phyloP scores from a whole-genome alignment of 2,113 vertebrate genomes.

The Formicarius rufipectus region DNA sequence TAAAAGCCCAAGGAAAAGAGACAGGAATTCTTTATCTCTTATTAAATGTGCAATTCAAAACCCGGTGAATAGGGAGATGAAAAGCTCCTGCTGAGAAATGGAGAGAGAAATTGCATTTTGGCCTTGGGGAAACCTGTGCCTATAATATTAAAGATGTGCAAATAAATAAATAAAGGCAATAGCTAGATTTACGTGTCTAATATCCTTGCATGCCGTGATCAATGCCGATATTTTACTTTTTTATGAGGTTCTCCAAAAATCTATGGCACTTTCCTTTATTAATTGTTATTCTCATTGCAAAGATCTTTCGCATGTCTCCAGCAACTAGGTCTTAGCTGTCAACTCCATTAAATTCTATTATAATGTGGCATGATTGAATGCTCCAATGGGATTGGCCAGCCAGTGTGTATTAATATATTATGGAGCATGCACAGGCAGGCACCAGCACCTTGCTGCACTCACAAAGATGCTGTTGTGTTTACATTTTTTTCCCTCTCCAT shows the following conservation, averaged over 20 bases:
- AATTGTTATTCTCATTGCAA: conserved; percentile 46
- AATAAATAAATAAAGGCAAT: conserved; percentile 46
- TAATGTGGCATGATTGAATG: conserved; percentile 44
- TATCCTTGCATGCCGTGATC: not conserved
- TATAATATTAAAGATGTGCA: conserved; percentile 31
- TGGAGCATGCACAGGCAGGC: conserved; percentile 16
- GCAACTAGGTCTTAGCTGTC: conserved; percentile 59
- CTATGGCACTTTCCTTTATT: conserved; percentile 37
- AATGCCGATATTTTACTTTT: conserved; percentile 50
- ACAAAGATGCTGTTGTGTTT: conserved; percentile 55
- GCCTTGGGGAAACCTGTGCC: conserved; percentile 23
- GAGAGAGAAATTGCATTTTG: conserved; percentile 54
- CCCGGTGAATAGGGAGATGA: conserved; percentile 49
- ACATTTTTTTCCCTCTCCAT: not conserved
- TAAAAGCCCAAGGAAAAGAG: conserved; percentile 37
- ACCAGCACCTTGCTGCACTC: conserved; percentile 19
- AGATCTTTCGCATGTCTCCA: conserved; percentile 43
- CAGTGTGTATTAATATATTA: conserved; percentile 36
- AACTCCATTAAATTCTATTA: conserved; percentile 52
- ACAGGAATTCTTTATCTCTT: conserved; percentile 57
- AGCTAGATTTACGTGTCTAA: conserved; percentile 29
- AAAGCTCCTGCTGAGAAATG: conserved; percentile 60
- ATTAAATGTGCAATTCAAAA: conserved; percentile 70
- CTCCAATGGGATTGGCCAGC: conserved; percentile 40
- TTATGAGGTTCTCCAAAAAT: conserved; percentile 59